phyloP scores from a whole-genome alignment of 2,113 vertebrate species.

The Maccullochella peelii region DNA sequence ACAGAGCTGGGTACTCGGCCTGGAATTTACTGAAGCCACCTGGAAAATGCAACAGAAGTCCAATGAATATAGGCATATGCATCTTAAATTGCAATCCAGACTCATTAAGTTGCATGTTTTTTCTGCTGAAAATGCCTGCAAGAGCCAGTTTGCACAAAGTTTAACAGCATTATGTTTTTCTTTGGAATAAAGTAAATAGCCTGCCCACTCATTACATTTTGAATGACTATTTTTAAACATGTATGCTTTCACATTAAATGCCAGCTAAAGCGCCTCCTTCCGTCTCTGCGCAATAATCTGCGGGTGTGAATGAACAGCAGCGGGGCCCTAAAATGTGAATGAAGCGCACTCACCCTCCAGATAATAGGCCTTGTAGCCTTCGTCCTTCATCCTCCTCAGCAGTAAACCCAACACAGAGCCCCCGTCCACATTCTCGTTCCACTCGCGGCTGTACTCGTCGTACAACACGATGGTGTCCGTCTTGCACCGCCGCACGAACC shows the following conservation, averaged over 20 bases:
- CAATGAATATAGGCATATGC: not conserved
- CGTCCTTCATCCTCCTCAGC: slow-evolving; percentile 93
- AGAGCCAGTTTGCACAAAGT: not conserved
- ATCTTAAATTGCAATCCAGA: too few relatives aligned
- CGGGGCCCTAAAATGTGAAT: slow-evolving; percentile 48
- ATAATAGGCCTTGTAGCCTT: slow-evolving; percentile 93
- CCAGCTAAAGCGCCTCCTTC: not conserved
- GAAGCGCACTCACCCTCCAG: slow-evolving; percentile 89
- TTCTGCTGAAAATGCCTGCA: not conserved
- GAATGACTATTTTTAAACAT: not conserved
- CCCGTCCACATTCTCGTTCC: slow-evolving; percentile 94
- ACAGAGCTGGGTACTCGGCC: slow-evolving; percentile 90
- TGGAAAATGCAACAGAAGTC: slow-evolving; percentile 64
- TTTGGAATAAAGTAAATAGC: not conserved
- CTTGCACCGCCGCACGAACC: slow-evolving; percentile 91
- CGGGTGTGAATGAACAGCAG: slow-evolving; percentile 42
- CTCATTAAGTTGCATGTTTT: not conserved
- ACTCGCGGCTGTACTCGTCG: slow-evolving; percentile 93
- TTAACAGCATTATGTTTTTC: not conserved
- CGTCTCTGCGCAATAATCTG: slow-evolving; percentile 10
- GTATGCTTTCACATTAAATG: too few relatives aligned
- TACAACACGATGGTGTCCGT: slow-evolving; percentile 94
- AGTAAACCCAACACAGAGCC: slow-evolving; percentile 93
- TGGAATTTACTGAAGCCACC: slow-evolving; percentile 97
- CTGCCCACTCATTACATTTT: not conserved